Evolutionary conservation across 2,888 invertebrate genomes (phyloP).

Genomic region (Hydriomena furcata): DNA sequence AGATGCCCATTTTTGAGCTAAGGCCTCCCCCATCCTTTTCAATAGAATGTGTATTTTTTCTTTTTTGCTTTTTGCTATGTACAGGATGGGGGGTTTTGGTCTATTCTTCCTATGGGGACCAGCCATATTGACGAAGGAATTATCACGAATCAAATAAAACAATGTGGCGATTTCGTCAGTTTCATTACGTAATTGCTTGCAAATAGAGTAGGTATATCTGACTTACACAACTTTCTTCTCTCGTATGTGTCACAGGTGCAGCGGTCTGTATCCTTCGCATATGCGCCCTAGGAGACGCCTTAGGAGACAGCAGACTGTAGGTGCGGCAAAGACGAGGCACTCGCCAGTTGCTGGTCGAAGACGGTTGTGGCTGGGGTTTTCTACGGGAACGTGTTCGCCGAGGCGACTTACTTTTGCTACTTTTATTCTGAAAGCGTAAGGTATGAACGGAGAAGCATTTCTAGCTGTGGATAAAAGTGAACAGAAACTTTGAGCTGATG

Average conservation of each 20-base stretch:
- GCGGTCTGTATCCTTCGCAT: conserved; percentile 12
- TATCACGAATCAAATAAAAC: too few species aligned
- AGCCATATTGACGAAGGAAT: too few species aligned
- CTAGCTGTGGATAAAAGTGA: too few species aligned
- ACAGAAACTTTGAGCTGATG: too few species aligned
- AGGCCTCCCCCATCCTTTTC: too few species aligned
- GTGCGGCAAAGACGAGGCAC: conserved; percentile 50
- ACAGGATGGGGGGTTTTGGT: too few species aligned
- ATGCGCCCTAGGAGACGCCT: conserved; percentile 10
- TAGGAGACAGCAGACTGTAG: conserved; percentile 31
- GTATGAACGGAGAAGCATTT: too few species aligned
- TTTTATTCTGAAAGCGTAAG: conserved; percentile 25
- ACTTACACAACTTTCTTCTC: conserved; percentile 21
- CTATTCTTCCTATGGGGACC: too few species aligned
- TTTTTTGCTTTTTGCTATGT: too few species aligned
- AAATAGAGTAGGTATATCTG: neutral
- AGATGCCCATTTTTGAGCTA: too few species aligned
- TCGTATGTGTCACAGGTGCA: neutral
- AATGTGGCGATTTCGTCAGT: neutral
- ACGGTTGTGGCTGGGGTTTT: neutral
- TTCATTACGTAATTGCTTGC: neutral
- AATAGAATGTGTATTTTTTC: too few species aligned
- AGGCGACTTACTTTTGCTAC: conserved; percentile 10
- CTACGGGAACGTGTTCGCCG: conserved; percentile 7
- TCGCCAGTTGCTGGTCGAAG: conserved; percentile 28